Base-by-base conservation (phyloP, 2,113 vertebrate species). In the Gymnorhina tibicen region DNA sequence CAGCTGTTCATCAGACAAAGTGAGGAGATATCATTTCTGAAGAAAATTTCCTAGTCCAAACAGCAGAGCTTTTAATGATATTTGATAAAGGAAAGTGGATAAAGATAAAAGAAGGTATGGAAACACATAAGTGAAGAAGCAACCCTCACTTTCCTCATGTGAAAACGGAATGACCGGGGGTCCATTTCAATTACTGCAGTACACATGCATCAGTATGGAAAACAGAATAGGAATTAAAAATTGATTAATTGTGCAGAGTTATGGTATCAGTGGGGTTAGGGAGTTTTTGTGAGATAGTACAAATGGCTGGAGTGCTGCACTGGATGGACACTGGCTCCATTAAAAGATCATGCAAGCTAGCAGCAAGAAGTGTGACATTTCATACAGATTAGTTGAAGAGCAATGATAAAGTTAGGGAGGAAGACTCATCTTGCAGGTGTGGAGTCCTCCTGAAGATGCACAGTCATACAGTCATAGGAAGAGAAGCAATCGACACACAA, bases 131-230 rank as follows among this genome's bases (percentile, higher is more conserved):
- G 15, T 52, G 42, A 62, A 63, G 8, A 32, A 64, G 4, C 60
- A 12, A 9, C 8, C 3, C 5, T 73, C 44, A 58, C 5, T 14
- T 8, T 44, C 10, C 12, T 44, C 35, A 37, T 9, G 3, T 78
- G 35, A 69, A 85, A 62, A 27, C 3, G 62, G 30, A 66, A 62
- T 4, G 30, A 52, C 9, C 1, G 0, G 6, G 13, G 1, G 1
- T 35, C 6, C 6, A 16, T 74, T 74, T 82, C 50, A 56, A 56
- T 3, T 39, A 30, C 28, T 37, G 10, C 3, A 55, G 12, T 10
- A 47, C 5, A 62, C 35, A 60, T 17, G 1, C 5, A 26, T 69
- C 17, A 56, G 20, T 15, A 50, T 27, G 4, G 9, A 35, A 85
- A 91, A 42, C 9, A 69, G 19, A 81, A 68, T 32, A 72, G 6